A percentile compares a stretch with the other conserved stretches of the same genome.
These are phyloP conservation scores for Hemicentrotus pulcherrimus DNA, from an alignment of 35 echinoderm and acorn worm species.

Conservation along the genomic window DNA sequence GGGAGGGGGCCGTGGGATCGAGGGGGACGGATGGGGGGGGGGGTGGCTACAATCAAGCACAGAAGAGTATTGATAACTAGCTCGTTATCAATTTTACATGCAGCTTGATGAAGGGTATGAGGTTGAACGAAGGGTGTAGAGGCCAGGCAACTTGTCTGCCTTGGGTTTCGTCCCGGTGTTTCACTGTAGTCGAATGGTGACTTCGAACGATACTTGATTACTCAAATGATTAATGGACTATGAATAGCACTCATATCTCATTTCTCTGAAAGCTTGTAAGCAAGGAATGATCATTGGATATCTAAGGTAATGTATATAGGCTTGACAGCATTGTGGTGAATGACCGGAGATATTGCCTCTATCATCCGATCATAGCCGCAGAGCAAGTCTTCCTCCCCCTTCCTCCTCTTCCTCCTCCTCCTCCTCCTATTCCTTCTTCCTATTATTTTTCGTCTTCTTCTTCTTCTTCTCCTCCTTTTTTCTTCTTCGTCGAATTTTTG, in stretches of 20 bases:
- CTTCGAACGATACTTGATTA: background rate
- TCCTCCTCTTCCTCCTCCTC: too few relatives aligned
- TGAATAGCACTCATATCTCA: background rate
- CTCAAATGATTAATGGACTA: background rate
- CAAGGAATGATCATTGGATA: constrained; percentile 3
- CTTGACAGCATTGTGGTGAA: background rate
- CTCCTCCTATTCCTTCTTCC: too few relatives aligned
- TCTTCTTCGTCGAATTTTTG: too few relatives aligned
- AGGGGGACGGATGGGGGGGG: too few relatives aligned
- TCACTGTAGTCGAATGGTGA: background rate
- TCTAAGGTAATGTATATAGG: background rate
- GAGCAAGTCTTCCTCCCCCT: too few relatives aligned
- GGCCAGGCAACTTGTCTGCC: background rate
- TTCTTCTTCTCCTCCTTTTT: too few relatives aligned
- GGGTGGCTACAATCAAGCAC: background rate
- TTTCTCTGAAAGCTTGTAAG: background rate
- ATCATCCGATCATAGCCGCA: too few relatives aligned
- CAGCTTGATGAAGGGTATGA: background rate
- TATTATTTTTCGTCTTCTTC: too few relatives aligned
- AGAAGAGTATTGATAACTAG: background rate
- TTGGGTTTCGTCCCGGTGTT: background rate
- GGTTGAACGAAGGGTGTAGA: background rate
- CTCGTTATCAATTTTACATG: background rate
- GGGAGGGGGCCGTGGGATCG: too few relatives aligned
- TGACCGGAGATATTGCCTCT: background rate